Evolutionary conservation across 2,888 invertebrate genomes (phyloP).

Genomic region (Drosophila quinaria): DNA sequence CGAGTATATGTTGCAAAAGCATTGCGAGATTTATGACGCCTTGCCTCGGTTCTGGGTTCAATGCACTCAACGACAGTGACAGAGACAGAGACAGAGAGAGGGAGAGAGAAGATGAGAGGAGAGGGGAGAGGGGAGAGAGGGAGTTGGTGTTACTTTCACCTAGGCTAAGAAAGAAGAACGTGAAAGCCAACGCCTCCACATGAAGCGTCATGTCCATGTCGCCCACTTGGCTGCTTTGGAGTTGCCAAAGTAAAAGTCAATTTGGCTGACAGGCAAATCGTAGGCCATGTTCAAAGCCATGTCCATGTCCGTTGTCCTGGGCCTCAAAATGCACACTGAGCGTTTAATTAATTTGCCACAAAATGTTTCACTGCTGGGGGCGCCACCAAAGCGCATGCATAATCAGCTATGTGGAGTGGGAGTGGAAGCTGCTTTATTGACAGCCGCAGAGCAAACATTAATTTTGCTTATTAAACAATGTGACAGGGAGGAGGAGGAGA

Average conservation of each 20-base stretch:
- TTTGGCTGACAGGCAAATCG: conserved; percentile 74
- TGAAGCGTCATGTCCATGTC: conserved; percentile 39
- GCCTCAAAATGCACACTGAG: conserved; percentile 20
- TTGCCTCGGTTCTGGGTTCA: conserved; percentile 70
- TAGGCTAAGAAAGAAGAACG: conserved; percentile 51
- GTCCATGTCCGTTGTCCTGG: conserved; percentile 43
- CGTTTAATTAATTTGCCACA: conserved; percentile 81
- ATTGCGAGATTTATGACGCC: conserved; percentile 73
- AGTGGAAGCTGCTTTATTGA: conserved; percentile 15
- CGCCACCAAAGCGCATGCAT: conserved; percentile 51
- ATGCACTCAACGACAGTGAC: conserved; percentile 39
- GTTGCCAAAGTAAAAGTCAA: conserved; percentile 73
- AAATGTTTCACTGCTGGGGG: conserved; percentile 60
- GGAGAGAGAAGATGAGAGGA: no score
- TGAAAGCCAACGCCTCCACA: conserved; percentile 78
- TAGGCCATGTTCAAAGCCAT: conserved; percentile 29
- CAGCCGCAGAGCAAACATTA: conserved; percentile 46
- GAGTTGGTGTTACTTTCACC: conserved; percentile 57
- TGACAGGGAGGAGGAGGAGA: not conserved
- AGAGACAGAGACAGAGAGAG: not conserved
- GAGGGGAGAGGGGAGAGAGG: not conserved
- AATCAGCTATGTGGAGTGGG: conserved; percentile 57
- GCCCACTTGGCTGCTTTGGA: conserved; percentile 37
- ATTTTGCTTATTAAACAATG: conserved; percentile 59
- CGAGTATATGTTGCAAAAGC: conserved; percentile 61